Conservation (phyloP, 2,888 invertebrate genomes). For the Lasioglossum vierecki region DNA sequence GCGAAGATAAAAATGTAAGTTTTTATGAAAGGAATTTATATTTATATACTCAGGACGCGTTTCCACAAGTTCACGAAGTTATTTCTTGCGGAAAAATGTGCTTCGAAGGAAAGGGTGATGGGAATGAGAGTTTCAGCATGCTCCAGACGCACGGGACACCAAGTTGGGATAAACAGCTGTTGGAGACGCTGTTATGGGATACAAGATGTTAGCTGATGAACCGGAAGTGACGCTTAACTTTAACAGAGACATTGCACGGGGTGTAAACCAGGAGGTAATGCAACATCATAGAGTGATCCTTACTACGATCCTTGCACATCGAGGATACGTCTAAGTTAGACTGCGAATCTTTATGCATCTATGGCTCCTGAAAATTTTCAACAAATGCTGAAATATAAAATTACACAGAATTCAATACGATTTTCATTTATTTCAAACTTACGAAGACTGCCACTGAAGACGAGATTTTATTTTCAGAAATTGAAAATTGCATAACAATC, state of each 20-base stretch:
- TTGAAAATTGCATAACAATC: no score
- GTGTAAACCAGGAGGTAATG: not conserved
- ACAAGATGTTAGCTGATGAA: constrained; percentile 2
- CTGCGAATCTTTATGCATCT: no score
- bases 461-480: no score
- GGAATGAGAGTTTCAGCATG: not conserved
- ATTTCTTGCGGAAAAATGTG: not conserved
- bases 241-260: not conserved
- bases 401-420: no score
- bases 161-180: constrained; percentile 8
- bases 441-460: no score
- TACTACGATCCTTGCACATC: not conserved
- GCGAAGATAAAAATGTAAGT: not conserved
- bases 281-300: not conserved
- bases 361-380: no score
- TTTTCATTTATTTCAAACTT: no score
- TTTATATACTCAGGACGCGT: not conserved
- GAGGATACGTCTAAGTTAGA: not conserved
- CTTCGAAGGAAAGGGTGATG: not conserved
- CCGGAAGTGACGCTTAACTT: not conserved
- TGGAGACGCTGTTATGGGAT: not conserved
- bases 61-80: not conserved
- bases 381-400: no score
- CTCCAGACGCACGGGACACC: not conserved
- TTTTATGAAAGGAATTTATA: not conserved